phyloP scores from a whole-genome alignment of 2,113 vertebrate species.

The Gambusia affinis region DNA sequence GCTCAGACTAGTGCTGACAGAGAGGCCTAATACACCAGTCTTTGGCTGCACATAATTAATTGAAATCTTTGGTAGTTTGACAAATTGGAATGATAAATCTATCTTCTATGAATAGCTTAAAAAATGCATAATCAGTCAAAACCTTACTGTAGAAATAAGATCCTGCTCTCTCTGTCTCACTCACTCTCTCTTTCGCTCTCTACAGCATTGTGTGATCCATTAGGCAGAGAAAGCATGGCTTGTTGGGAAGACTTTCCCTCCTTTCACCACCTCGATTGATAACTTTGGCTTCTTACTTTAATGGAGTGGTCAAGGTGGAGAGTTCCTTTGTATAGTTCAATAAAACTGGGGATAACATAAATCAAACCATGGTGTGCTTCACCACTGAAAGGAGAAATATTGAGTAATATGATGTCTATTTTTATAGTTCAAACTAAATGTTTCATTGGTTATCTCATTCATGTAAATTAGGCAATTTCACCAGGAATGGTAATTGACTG shows the following conservation, averaged over 20 bases:
- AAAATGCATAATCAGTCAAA: slow-evolving; percentile 99
- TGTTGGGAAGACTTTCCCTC: slow-evolving; percentile 78
- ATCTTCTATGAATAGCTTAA: slow-evolving; percentile 96
- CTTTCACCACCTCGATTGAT: slow-evolving; percentile 87
- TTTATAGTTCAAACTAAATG: slow-evolving; percentile 18
- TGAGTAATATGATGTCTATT: slow-evolving; percentile 18
- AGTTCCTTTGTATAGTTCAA: slow-evolving; percentile 80
- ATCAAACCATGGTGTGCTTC: slow-evolving; percentile 63
- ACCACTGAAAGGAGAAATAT: slow-evolving; percentile 42
- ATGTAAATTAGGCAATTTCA: slow-evolving; percentile 10
- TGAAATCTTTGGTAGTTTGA: slow-evolving; percentile 97
- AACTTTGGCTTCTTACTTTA: slow-evolving; percentile 90
- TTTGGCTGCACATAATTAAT: slow-evolving; percentile 94
- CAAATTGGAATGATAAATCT: slow-evolving; percentile 99
- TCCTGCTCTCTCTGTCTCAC: slow-evolving; percentile 80
- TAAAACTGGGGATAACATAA: slow-evolving; percentile 68
- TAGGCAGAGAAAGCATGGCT: slow-evolving; percentile 85
- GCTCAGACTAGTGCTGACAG: slow-evolving; percentile 93
- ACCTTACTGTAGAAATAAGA: slow-evolving; percentile 89
- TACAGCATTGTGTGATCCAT: slow-evolving; percentile 88
- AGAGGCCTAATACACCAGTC: slow-evolving; percentile 86
- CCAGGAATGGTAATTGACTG: neutral
- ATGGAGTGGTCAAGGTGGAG: slow-evolving; percentile 89
- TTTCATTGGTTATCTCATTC: neutral
- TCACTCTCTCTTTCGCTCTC: slow-evolving; percentile 73